Base-by-base conservation (phyloP, 2,113 vertebrate species). In the Sceloporus tristichus region DNA sequence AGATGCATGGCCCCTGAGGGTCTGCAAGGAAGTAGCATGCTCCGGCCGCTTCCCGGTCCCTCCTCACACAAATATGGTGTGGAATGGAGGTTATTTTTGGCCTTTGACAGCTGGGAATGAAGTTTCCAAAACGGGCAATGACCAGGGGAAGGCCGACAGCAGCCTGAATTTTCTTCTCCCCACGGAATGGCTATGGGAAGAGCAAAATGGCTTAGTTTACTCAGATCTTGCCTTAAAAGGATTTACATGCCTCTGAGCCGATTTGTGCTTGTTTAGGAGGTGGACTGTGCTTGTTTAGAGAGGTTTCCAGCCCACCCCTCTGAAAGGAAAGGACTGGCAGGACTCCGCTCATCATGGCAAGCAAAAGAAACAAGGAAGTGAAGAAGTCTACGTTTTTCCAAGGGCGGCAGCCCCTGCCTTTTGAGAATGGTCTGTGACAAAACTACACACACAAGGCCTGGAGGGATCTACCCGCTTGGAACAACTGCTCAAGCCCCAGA, bases 41-140 rank as follows among this genome's bases (percentile, higher is more conserved):
- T 56, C 10, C 5, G 74, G 27, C 9, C 77, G 91, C 87, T 56
- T 25, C 77, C 86, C 85, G 29, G 62, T 19, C 10, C 34, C 34
- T 34, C 34, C 90, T 75, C 88, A 98, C 94, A 98, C 98, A 98
- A 98, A 98, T 98, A 98, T 98, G 98, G 98, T 91, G 94, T 94
- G 95, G 95, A 97, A 96, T 89, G 94, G 88, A 9, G 95, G 96
- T 97, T 98, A 98, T 98, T 98, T 98, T 98, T 94, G 97, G 97
- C 96, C 9, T 34, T 34, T 34, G 92, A 95, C 98, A 97, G 94
- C 97, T 97, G 97, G 82, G 91, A 88, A 91, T 84, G 91, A 85
- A 78, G 94, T 96, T 96, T 85, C 21, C 34, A 95, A 95, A 94
- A 88, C 95, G 92, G 87, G 95, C 88, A 92, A 87, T 85, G 84